Conservation (phyloP, 2,797 vertebrate genomes). For the Avahi laniger region DNA sequence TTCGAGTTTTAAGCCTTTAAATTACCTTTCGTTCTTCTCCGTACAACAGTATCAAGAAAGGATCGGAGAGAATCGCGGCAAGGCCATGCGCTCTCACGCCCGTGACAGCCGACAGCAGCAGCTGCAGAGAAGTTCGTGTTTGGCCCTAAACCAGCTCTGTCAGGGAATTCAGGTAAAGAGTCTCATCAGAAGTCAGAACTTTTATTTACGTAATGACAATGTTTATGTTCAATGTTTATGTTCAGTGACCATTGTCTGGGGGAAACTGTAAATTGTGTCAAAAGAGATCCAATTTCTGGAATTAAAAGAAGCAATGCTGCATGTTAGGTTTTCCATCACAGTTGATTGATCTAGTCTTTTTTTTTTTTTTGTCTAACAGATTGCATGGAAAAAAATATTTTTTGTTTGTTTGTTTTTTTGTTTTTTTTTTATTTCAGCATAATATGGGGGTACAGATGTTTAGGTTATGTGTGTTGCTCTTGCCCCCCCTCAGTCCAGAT, state of each 20-base stretch:
- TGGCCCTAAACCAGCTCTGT: conserved; percentile 46
- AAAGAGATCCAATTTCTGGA: rapidly evolving
- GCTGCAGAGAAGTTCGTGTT: not conserved
- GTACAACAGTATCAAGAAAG: conserved; percentile 55
- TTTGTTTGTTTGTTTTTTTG: too few species aligned
- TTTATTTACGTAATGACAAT: rapidly evolving
- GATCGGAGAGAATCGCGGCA: not conserved
- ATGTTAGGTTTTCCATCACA: rapidly evolving
- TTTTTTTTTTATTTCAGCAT: too few species aligned
- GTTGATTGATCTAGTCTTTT: too few species aligned
- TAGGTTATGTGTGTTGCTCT: too few species aligned
- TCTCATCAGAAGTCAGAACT: not conserved
- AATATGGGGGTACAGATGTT: too few species aligned
- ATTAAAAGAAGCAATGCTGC: rapidly evolving
- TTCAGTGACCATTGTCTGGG: rapidly evolving
- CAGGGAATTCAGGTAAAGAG: conserved; percentile 69
- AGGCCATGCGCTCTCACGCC: conserved; percentile 14
- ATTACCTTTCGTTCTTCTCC: not conserved
- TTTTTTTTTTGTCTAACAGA: too few species aligned
- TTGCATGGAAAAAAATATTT: too few species aligned
- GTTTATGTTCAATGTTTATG: too few species aligned
- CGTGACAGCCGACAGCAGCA: not conserved
- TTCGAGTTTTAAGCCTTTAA: not conserved
- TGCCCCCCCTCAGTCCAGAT: too few species aligned
- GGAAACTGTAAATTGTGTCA: rapidly evolving